These are phyloP conservation scores for Ptyas mucosa DNA, from an alignment of 2,113 vertebrate genomes.

Conservation along the genomic window DNA sequence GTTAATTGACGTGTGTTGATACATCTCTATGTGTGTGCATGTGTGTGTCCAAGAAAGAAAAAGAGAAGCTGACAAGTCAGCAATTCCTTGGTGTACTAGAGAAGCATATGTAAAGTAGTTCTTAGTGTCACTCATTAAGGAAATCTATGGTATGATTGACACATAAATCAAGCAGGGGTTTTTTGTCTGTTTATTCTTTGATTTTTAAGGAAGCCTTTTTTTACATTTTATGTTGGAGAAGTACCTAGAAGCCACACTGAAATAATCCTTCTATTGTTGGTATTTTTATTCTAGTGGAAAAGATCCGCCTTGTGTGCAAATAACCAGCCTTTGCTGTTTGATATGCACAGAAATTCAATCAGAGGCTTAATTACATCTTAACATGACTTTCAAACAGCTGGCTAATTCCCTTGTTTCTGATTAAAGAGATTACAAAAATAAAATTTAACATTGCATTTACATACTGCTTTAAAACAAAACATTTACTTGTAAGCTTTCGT, in stretches of 20 bases:
- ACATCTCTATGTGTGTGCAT: background rate
- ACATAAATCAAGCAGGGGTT: slow-evolving; percentile 52
- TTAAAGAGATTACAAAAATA: slow-evolving; percentile 95
- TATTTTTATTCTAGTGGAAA: slow-evolving; percentile 69
- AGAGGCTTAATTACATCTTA: slow-evolving; percentile 96
- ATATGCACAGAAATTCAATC: slow-evolving; percentile 90
- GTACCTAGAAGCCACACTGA: slow-evolving; percentile 60
- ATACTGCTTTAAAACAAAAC: slow-evolving; percentile 66
- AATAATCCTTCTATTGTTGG: slow-evolving; percentile 59
- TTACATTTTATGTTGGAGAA: slow-evolving; percentile 63
- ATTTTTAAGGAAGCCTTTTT: slow-evolving; percentile 37
- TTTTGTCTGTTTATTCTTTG: slow-evolving; percentile 37
- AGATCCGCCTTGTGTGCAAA: slow-evolving; percentile 71
- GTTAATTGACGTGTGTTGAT: slow-evolving; percentile 54
- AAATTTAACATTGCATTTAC: slow-evolving; percentile 89
- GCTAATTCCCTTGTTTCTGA: slow-evolving; percentile 93
- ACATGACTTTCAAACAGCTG: slow-evolving; percentile 91
- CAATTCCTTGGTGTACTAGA: slow-evolving; percentile 54
- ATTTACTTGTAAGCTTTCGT: slow-evolving; percentile 63
- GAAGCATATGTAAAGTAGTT: slow-evolving; percentile 55
- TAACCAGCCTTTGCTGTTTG: slow-evolving; percentile 71
- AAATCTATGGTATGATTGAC: slow-evolving; percentile 71
- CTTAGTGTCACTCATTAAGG: slow-evolving; percentile 53
- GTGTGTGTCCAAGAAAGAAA: background rate
- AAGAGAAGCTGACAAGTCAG: slow-evolving; percentile 42